Base-by-base conservation (phyloP, 2,113 vertebrate genomes). In the Corythaeola cristata region DNA sequence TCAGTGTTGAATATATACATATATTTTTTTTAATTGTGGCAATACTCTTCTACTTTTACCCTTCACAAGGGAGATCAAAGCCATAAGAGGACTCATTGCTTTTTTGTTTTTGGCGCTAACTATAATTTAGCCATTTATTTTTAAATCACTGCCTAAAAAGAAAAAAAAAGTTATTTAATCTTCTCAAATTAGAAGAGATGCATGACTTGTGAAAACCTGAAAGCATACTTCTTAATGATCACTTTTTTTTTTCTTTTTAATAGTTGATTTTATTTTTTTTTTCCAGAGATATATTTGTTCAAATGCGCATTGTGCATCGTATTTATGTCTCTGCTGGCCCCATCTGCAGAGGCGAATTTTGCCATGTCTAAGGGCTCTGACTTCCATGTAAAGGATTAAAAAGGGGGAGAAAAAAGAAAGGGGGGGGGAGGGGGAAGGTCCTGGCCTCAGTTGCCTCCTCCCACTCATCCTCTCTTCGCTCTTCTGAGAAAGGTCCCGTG, bases 41-140 rank as follows among this genome's bases (percentile, higher is more conserved):
- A 98, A 98, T 98, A 98, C 97, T 98, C 97, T 97, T 97, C 97
- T 97, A 96, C 98, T 99, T 98, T 98, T 98, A 98, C 98, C 98
- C 98, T 98, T 98, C 98, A 98, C 98, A 98, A 98, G 98, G 99
- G 99, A 99, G 99, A 99, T 98, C 98, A 99, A 99, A 99, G 99
- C 99, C 99, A 99, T 99, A 99, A 98, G 98, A 98, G 98, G 98
- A 99, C 98, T 98, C 98, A 90, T 93, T 97, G 96, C 95, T 94
- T 97, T 97, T 94, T 95, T 94, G 49, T 93, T 97, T 97, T 97
- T 85, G 82, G 78, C 85, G 21, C 87, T 95, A 96, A 95, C 56
- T 89, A 92, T 95, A 92, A 83, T 96, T 95, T 97, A 96, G 91
- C 96, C 95, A 68, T 97, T 97, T 97, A 93, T 94, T 97, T 96